Conservation (phyloP, 2,797 vertebrate genomes). For the Alauda arvensis region DNA sequence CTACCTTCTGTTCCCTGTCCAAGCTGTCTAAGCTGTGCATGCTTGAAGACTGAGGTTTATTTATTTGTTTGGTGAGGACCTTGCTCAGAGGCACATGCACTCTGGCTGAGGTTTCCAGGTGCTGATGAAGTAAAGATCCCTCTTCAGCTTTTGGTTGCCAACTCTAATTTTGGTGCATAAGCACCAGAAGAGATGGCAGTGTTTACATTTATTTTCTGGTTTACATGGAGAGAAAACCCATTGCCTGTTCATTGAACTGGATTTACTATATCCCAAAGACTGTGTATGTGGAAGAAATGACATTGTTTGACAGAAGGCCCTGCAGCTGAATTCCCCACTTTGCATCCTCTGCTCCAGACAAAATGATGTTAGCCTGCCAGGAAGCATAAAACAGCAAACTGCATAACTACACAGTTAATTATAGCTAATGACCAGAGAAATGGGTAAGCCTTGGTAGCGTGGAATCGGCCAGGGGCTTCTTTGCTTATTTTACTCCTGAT, state of each 20-base stretch:
- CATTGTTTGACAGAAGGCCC: not conserved
- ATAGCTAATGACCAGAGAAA: not conserved
- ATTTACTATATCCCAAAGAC: not conserved
- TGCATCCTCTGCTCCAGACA: not conserved
- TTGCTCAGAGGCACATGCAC: rapidly evolving
- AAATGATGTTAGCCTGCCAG: not conserved
- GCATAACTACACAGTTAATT: not conserved
- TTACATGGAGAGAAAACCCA: not conserved
- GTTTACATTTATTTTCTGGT: not conserved
- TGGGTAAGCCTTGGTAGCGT: not conserved
- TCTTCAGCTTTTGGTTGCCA: not conserved
- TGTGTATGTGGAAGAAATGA: not conserved
- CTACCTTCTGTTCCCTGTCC: not conserved
- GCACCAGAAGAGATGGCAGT: not conserved
- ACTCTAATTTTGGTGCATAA: not conserved
- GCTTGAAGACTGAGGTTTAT: not conserved
- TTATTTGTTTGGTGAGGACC: not conserved
- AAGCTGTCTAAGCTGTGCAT: not conserved
- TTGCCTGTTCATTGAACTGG: not conserved
- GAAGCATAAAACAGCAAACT: not conserved
- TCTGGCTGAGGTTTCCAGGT: not conserved
- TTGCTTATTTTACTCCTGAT: not conserved
- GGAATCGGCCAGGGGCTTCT: not conserved
- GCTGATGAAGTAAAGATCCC: not conserved
- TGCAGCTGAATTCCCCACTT: not conserved